These are phyloP conservation scores for Sminthurides aquaticus DNA, from an alignment of 2,888 invertebrate species.

Conservation along the genomic window DNA sequence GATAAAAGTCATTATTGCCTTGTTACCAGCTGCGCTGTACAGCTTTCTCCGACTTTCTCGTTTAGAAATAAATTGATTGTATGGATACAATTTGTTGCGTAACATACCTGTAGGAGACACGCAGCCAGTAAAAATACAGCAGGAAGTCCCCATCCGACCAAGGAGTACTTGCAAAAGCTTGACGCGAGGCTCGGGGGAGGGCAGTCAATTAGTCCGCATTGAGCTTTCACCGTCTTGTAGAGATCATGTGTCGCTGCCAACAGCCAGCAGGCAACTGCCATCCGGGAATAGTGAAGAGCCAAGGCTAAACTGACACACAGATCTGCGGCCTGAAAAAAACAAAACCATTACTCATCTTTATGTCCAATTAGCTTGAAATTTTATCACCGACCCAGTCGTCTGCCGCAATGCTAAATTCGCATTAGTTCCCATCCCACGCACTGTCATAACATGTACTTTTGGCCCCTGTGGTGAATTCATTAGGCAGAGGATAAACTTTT, in stretches of 20 bases:
- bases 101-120: slow-evolving; percentile 44
- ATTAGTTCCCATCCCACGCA: background rate
- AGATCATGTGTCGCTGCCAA: slow-evolving; percentile 61
- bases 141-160: slow-evolving; percentile 61
- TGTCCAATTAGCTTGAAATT: background rate
- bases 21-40: too few species aligned
- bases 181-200: slow-evolving; percentile 48
- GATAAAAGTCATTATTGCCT: too few species aligned
- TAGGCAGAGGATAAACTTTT: background rate
- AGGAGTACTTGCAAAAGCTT: slow-evolving; percentile 52
- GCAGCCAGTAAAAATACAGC: slow-evolving; percentile 53
- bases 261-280: slow-evolving; percentile 62
- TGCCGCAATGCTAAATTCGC: background rate
- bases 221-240: slow-evolving; percentile 50
- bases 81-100: too few species aligned
- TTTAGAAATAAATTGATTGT: too few species aligned
- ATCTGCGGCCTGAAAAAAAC: slow-evolving; percentile 52
- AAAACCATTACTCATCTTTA: slow-evolving; percentile 1
- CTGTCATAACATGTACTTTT: background rate
- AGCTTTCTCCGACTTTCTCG: too few species aligned
- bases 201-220: slow-evolving; percentile 41
- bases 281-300: slow-evolving; percentile 58
- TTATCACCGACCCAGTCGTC: background rate
- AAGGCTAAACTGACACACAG: slow-evolving; percentile 57
- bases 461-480: background rate